Conservation (phyloP, 1,140 invertebrate genomes). For the Gryon sp. region DNA sequence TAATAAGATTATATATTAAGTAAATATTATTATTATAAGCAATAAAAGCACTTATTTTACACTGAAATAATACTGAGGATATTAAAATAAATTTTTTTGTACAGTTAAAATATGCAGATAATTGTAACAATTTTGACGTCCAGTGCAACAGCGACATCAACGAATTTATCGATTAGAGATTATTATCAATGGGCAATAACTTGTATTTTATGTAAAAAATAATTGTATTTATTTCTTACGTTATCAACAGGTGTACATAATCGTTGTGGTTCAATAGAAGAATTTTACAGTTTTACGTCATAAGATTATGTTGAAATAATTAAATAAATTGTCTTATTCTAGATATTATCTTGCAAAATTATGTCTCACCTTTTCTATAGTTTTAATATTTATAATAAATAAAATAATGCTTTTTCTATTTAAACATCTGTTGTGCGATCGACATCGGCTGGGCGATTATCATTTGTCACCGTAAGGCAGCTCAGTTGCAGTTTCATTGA, state of each 20-base stretch:
- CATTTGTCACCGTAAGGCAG: slow-evolving; percentile 67
- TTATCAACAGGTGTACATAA: slow-evolving; percentile 41
- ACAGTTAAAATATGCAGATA: no score
- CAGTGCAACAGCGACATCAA: no score
- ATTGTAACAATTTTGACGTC: no score
- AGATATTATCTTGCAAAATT: neutral
- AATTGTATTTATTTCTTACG: slow-evolving; percentile 50
- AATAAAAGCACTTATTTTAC: no score
- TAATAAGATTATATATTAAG: no score
- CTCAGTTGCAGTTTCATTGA: slow-evolving; percentile 76
- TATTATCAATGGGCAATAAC: neutral
- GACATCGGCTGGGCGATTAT: no score
- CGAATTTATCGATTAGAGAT: no score
- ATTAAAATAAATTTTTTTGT: slow-evolving; percentile 4
- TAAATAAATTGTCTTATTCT: slow-evolving; percentile 43
- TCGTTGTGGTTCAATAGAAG: slow-evolving; percentile 16
- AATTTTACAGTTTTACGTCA: slow-evolving; percentile 33
- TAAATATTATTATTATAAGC: no score
- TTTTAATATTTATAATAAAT: slow-evolving; percentile 11
- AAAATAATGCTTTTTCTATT: slow-evolving; percentile 11
- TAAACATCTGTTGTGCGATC: slow-evolving; percentile 57
- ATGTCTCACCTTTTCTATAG: slow-evolving; percentile 12
- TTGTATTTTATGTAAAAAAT: slow-evolving; percentile 45
- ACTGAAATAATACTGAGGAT: no score
- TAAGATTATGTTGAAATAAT: slow-evolving; percentile 44